Conservation (phyloP, 30 jellyfish, hydroid and myxozoan species). For the Mastigias papua region DNA sequence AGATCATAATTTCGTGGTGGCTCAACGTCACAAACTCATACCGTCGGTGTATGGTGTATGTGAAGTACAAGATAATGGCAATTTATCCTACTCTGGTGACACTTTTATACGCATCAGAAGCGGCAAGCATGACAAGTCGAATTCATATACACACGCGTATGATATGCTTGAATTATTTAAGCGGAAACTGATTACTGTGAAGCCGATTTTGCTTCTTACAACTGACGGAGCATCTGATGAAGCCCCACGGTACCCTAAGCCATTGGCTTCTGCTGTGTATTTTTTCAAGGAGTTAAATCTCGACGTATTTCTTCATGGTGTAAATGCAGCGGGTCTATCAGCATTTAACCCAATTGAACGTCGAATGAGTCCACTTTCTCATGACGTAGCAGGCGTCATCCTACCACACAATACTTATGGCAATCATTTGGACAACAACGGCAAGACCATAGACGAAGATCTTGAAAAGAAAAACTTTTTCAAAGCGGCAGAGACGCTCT, state of each 20-base stretch:
- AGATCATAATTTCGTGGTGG: slow-evolving; percentile 67
- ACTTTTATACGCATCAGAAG: slow-evolving; percentile 57
- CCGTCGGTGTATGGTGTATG: slow-evolving; percentile 70
- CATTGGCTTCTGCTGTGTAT: not conserved
- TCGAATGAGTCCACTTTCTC: slow-evolving; percentile 50
- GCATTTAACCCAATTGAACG: slow-evolving; percentile 63
- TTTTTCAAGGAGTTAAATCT: not conserved
- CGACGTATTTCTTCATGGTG: slow-evolving; percentile 49
- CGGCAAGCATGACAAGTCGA: slow-evolving; percentile 63
- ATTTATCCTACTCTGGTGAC: too few species aligned
- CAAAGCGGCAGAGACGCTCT: not conserved
- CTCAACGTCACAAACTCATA: slow-evolving; percentile 49
- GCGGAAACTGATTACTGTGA: not conserved
- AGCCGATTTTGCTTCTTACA: not conserved
- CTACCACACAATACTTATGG: slow-evolving; percentile 63
- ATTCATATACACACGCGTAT: slow-evolving; percentile 51
- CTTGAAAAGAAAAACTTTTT: not conserved
- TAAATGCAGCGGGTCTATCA: slow-evolving; percentile 66
- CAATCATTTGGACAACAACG: slow-evolving; percentile 18
- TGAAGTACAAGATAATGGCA: too few species aligned
- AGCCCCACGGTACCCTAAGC: not conserved
- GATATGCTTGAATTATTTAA: slow-evolving; percentile 43
- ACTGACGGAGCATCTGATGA: not conserved
- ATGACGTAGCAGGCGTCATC: slow-evolving; percentile 42
- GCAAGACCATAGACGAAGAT: not conserved